Conservation (phyloP, 1,140 invertebrate genomes). For the Heterodera carotae region DNA sequence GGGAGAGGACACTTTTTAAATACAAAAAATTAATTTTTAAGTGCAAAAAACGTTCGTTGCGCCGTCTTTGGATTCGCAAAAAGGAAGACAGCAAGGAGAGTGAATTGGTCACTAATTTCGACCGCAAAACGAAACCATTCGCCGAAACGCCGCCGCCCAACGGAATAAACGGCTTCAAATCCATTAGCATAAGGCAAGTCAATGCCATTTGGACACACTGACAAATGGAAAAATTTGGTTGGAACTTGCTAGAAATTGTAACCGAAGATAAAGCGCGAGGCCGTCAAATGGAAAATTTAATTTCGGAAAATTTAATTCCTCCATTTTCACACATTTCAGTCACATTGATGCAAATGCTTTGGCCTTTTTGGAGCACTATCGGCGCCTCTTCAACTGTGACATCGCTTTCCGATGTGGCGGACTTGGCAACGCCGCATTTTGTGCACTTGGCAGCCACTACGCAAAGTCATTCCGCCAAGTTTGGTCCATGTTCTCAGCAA, state of each 20-base stretch:
- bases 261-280: too few species aligned
- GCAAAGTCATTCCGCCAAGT: background rate
- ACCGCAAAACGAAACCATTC: background rate
- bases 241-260: too few species aligned
- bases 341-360: background rate
- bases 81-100: background rate
- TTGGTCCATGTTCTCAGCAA: background rate
- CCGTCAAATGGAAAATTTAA: too few species aligned
- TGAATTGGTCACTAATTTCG: background rate
- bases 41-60: background rate
- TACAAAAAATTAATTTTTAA: background rate
- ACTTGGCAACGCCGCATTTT: background rate
- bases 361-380: background rate
- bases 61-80: background rate
- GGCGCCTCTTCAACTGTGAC: background rate
- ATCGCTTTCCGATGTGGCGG: background rate
- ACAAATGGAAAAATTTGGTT: too few species aligned
- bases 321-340: background rate
- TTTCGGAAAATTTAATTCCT: too few species aligned
- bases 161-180: background rate
- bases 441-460: too few species aligned
- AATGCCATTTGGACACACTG: too few species aligned
- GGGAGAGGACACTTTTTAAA: too few species aligned
- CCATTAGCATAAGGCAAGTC: background rate
- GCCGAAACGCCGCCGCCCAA: background rate